Conservation (phyloP, 2,113 vertebrate species). For the Thalassarche chlororhynchos region DNA sequence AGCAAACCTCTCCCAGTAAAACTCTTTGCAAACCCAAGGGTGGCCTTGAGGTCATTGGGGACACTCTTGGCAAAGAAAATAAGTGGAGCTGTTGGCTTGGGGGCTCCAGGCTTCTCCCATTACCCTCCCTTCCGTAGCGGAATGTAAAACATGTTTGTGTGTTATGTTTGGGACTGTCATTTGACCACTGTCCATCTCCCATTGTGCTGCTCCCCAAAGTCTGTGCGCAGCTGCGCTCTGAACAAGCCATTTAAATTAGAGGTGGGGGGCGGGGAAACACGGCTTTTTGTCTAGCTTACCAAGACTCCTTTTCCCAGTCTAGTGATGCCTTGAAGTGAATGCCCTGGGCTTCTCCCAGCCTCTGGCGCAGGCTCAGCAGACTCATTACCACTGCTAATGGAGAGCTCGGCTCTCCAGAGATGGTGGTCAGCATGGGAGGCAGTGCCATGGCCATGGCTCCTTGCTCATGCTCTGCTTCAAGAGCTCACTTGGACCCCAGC, state of each 20-base stretch:
- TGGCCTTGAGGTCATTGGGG: not conserved
- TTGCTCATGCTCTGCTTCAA: fast-evolving
- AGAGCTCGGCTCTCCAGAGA: not conserved
- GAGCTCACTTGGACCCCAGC: not conserved
- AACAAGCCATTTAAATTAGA: too few relatives aligned
- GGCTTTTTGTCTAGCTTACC: not conserved
- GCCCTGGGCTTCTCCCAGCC: not conserved
- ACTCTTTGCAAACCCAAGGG: not conserved
- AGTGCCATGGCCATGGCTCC: not conserved
- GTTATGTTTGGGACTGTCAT: not conserved
- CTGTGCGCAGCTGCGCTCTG: not conserved
- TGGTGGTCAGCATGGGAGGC: not conserved
- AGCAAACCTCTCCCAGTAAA: not conserved
- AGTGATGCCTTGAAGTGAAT: not conserved
- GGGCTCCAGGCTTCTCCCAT: not conserved
- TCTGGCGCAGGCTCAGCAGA: not conserved
- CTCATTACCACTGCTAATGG: fast-evolving
- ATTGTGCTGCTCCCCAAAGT: not conserved
- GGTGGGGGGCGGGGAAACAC: fast-evolving
- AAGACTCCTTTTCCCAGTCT: not conserved
- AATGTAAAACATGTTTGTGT: not conserved
- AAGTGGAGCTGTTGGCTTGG: not conserved
- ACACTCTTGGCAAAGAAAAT: not conserved
- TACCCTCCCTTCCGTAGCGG: not conserved
- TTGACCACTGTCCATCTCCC: not conserved